A percentile compares a stretch with the other conserved stretches of the same genome.
Conservation (phyloP, 2,113 vertebrate species). For the Zapus hudsonius region DNA sequence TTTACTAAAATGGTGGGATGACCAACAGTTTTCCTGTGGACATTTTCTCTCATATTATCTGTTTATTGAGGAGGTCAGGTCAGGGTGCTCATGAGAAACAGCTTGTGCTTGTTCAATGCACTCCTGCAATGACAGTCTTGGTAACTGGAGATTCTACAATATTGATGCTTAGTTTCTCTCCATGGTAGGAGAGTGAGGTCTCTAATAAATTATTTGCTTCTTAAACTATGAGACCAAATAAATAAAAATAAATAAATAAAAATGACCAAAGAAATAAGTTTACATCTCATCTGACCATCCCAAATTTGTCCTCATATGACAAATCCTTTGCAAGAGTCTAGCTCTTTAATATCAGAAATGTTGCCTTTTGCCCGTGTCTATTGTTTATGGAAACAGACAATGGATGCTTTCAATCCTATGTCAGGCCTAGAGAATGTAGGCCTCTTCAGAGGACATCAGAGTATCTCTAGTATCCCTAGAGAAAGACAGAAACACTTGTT, state of each 20-base stretch:
- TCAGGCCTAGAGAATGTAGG: background rate
- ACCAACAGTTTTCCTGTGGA: background rate
- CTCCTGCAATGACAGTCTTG: too few species aligned
- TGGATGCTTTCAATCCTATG: accelerated
- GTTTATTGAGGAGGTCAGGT: background rate
- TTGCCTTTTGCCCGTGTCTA: background rate
- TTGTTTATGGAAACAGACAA: background rate
- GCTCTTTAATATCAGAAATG: background rate
- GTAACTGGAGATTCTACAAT: background rate
- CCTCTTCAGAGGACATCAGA: background rate
- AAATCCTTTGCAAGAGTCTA: background rate
- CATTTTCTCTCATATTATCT: background rate
- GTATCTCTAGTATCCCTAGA: background rate
- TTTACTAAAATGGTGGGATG: background rate
- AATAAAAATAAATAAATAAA: background rate
- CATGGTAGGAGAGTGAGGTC: background rate
- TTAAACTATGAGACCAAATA: background rate
- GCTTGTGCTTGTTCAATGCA: background rate
- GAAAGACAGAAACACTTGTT: background rate
- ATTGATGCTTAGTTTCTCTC: background rate
- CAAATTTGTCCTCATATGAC: background rate
- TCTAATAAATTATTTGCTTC: background rate
- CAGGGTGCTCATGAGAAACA: background rate
- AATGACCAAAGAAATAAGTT: background rate
- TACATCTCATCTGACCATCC: background rate